phyloP scores from a whole-genome alignment of 2,888 invertebrate genomes.

The Dolichopus griseipennis region DNA sequence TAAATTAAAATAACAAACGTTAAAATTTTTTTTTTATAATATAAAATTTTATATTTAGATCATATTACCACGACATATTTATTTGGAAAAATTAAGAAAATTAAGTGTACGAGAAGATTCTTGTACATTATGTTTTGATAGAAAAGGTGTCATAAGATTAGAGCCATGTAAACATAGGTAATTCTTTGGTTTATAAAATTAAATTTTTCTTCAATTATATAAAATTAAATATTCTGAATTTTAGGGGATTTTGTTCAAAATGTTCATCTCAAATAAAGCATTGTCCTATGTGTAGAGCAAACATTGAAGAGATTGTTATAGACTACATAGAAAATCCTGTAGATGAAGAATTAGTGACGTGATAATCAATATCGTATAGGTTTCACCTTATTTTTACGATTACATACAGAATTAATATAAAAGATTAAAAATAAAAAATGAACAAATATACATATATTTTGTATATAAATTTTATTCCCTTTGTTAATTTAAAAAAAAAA shows the following conservation, averaged over 20 bases:
- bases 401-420: background rate
- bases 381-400: background rate
- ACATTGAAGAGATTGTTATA: slow-evolving; percentile 28
- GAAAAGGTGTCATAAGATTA: slow-evolving; percentile 62
- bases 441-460: background rate
- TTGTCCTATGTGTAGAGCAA: slow-evolving; percentile 77
- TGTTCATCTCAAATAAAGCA: slow-evolving; percentile 70
- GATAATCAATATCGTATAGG: slow-evolving; percentile 15
- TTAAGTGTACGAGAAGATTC: slow-evolving; percentile 71
- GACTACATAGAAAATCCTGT: slow-evolving; percentile 27
- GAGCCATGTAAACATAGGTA: slow-evolving; percentile 79
- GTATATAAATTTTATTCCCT: background rate
- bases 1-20: slow-evolving; percentile 26
- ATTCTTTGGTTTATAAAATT: slow-evolving; percentile 21
- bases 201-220: background rate
- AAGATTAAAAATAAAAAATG: background rate
- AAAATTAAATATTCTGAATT: slow-evolving; percentile 31
- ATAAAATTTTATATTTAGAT: slow-evolving; percentile 23
- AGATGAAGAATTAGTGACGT: slow-evolving; percentile 22
- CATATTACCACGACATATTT: slow-evolving; percentile 72
- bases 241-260: slow-evolving; percentile 72
- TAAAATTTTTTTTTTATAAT: background rate
- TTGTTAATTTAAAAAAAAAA: background rate
- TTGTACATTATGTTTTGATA: slow-evolving; percentile 81
- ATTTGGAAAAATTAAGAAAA: slow-evolving; percentile 62